phyloP scores from a whole-genome alignment of 2,113 vertebrate species.

The Myrmecobius fasciatus region DNA sequence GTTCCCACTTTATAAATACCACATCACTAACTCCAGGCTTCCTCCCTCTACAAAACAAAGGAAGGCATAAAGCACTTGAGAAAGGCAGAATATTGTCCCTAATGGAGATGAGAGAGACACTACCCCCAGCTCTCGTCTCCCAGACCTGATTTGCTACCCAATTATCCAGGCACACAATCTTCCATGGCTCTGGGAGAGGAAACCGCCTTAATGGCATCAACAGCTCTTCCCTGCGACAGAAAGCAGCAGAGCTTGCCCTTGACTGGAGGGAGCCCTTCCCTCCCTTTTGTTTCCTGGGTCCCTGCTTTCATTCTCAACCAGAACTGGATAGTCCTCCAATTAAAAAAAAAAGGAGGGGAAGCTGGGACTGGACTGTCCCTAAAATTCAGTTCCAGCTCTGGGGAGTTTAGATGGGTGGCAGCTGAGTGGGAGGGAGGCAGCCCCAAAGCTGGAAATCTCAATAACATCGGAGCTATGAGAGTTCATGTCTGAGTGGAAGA shows the following conservation, averaged over 20 bases:
- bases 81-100: constrained; percentile 3
- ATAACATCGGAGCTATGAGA: not conserved
- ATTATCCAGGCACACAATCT: constrained; percentile 18
- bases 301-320: not conserved
- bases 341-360: not conserved
- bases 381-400: not conserved
- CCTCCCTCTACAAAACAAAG: not conserved
- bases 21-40: not conserved
- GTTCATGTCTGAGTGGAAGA: not conserved
- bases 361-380: not conserved
- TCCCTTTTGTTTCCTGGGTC: not conserved
- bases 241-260: constrained; percentile 9
- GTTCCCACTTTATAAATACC: not conserved
- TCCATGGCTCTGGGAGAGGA: not conserved
- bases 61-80: not conserved
- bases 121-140: not conserved
- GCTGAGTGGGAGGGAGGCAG: not conserved
- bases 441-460: not conserved
- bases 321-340: fast-evolving
- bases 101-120: constrained; percentile 5
- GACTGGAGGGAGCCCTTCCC: not conserved
- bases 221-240: constrained; percentile 8
- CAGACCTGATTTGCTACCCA: constrained; percentile 11
- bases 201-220: not conserved
- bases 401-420: not conserved